Evolutionary conservation across 2,888 invertebrate species (phyloP), one percentile per base, ranked within the genome.

Genomic region (Drosophila ustulata): DNA sequence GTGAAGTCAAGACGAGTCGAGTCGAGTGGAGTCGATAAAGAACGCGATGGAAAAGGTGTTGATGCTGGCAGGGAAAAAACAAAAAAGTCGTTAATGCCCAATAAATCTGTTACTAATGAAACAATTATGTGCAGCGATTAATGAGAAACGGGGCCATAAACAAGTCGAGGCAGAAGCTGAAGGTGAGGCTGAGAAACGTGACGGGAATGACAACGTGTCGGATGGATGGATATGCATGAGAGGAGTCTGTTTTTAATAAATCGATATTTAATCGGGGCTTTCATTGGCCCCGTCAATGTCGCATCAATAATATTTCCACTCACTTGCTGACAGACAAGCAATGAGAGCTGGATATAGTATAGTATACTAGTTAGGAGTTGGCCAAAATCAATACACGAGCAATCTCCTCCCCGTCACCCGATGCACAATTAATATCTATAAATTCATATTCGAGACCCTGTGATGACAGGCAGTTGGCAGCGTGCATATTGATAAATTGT

Each of bases 91-190:
- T 72, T 89, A 84, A 84, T 69, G 63, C 73, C 65, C 70, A 78
- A 81, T 84, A 84, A 84, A 83, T 83, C 83, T 89, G 83, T 78
- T 78, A 74, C 78, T 84, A 84, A 84, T 89, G 89, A 84, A 84
- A 89, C 85, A 84, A 84, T 84, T 84, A 83, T 89, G 88, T 66
- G 78, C 75, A 61, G 68, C 89, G 78, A 87, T 84, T 89, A 83
- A 83, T 87, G 79, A 70, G 66, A 63, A 53, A 41, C 63, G 47
- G 43, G 28, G 65, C 56, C 69, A 64, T 75, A 75, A 82, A 71
- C 71, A 71, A 66, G 64, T 70, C 61, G 73, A 77, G 67, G n/a
- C 11, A n/a, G 53, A 30, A 9, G 4, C 25, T n/a, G 4, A 30
- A 5, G 4, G 23, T n/a, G 13, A 37, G 1, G 5, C 18, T 28